Conservation (phyloP, 2,113 vertebrate genomes). For the Atrichornis clamosus region DNA sequence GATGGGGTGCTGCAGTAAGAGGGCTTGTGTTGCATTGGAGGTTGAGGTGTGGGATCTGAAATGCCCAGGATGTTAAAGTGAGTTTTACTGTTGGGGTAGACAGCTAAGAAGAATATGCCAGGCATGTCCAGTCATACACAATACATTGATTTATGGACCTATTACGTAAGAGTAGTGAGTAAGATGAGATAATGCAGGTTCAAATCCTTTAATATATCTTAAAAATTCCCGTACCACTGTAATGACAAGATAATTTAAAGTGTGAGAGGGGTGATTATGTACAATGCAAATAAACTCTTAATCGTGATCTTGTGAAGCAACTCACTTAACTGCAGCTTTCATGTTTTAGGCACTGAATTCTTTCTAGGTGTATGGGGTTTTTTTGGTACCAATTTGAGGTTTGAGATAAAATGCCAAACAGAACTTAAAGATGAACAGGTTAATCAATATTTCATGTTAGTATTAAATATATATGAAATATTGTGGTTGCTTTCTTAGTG, state of each 20-base stretch:
- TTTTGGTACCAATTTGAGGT: not conserved
- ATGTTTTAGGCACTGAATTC: not conserved
- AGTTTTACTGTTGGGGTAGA: not conserved
- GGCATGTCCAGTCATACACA: not conserved
- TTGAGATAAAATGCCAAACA: not conserved
- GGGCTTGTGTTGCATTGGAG: not conserved
- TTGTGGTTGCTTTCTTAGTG: not conserved
- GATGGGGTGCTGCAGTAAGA: not conserved
- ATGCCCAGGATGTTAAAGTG: not conserved
- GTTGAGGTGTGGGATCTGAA: not conserved
- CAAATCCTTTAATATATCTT: not conserved
- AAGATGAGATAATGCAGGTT: not conserved
- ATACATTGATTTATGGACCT: not conserved
- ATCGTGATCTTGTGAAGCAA: not conserved
- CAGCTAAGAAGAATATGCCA: not conserved
- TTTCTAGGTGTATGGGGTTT: not conserved
- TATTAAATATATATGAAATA: not conserved
- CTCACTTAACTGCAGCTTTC: not conserved
- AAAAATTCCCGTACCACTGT: not conserved
- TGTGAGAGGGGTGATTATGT: not conserved
- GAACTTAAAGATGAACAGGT: not conserved
- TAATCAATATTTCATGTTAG: not conserved
- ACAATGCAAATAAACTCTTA: not conserved
- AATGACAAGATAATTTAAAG: not conserved
- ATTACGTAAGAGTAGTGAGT: fast-evolving